Base-by-base conservation (phyloP, 1,140 invertebrate genomes). In the Portunus trituberculatus region DNA sequence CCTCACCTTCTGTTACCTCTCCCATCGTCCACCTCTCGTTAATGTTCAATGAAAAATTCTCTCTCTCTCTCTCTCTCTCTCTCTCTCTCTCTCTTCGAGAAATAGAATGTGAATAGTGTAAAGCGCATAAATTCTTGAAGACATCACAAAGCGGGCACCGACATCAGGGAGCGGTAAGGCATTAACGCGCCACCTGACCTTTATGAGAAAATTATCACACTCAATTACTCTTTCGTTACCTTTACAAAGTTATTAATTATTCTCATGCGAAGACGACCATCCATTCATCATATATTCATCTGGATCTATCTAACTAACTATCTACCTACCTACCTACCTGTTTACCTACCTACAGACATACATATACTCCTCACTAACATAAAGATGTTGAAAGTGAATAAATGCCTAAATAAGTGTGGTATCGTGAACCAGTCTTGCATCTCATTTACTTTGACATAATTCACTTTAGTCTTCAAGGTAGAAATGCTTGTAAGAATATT, bases 141-240 rank as follows among this genome's bases (percentile, higher is more conserved):
- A 25, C 67, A 76, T 7, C 20, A 25, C 20, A 76, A 76, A 8
- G 67, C 67, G 67, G 20, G 20, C 67, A 76, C 67, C 20, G 67
- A n/a, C 67, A n/a, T 76, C 67, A 76, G 67, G 20, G 20, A n/a
- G 67, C 16, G 8, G 67, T 7, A 8, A 76, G 67, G 67, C 25
- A 76, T 76, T 76, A 76, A 76, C 67, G 20, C 25, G 67, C 67
- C 67, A 76, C 67, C 20, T n/a, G 67, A 76, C 67, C 67, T n/a
- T 76, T 76, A 76, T 76, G 67, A 76, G 67, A 76, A 76, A 76
- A 7, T 76, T 8, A 76, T 76, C 25, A 7, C 67, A n/a, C 67
- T 76, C 67, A 76, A 76, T 76, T 76, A n/a, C 67, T 76, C 67
- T 76, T 76, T 76, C 67, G 67, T n/a, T 76, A 76, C 67, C 20